Conservation (phyloP, 2,113 vertebrate genomes). For the Laterallus jamaicensis region DNA sequence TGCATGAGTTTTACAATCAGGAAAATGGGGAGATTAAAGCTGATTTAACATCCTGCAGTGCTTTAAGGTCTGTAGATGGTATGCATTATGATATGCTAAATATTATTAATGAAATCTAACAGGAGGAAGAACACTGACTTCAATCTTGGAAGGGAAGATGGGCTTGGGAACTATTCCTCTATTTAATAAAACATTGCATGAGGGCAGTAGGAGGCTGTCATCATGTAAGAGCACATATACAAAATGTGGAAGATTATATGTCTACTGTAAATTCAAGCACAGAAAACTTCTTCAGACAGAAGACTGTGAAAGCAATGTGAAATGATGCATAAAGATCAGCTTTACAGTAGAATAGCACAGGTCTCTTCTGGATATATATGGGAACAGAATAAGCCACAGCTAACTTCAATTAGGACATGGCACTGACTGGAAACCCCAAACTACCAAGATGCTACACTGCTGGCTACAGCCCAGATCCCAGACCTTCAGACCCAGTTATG, state of each 20-base stretch:
- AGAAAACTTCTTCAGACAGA: not conserved
- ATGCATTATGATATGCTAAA: not conserved
- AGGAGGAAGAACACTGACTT: not conserved
- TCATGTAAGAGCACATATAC: not conserved
- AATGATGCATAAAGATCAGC: not conserved
- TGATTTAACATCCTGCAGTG: not conserved
- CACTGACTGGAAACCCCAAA: not conserved
- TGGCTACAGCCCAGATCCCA: not conserved
- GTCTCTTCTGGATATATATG: not conserved
- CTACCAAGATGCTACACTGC: not conserved
- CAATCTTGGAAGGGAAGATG: not conserved
- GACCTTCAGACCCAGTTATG: not conserved
- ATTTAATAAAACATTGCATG: not conserved
- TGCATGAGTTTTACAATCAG: not conserved
- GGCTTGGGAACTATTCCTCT: not conserved
- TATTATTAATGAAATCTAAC: not conserved
- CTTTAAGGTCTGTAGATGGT: slow-evolving; percentile 1
- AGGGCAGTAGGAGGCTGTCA: not conserved
- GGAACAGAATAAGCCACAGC: not conserved
- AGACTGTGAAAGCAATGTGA: not conserved
- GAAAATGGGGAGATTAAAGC: slow-evolving; percentile 17
- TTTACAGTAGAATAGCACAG: not conserved
- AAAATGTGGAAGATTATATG: not conserved
- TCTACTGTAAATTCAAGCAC: not conserved
- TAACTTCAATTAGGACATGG: not conserved